Base-by-base conservation (phyloP, 2,888 invertebrate genomes). In the Crepidodera aurea region DNA sequence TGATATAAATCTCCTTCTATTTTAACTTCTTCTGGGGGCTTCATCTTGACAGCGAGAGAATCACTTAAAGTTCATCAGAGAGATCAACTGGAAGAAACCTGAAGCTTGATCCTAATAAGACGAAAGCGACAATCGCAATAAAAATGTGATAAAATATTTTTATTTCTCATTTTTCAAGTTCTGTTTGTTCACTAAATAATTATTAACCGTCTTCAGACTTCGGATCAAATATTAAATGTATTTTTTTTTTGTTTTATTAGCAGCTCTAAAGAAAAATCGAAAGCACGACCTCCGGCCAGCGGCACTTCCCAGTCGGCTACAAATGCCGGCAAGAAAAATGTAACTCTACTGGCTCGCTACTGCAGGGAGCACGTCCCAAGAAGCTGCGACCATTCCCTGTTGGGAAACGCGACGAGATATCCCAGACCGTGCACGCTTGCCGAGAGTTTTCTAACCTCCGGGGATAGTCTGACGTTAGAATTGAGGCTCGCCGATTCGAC, bases 371-470 rank as follows among this genome's bases (percentile, higher is more conserved):
- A 91, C 46, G 88, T 93, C 10, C 93, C 93, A 0, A 85, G 89
- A 67, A 92, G 90, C 39, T 94, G 94, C 76, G 94, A 94, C 77
- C 92, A 93, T 71, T 90, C 90, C 0, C 85, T 93, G 68, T 82
- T 93, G 56, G 82, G 83, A 55, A 86, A 86, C 71, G 73, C 69
- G 13, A 79, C 81, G 10, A 71, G 81, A 50, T 83, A 81, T 70
- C 87, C 89, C 15, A 85, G 93, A 61, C 93, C 93, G 0, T 94
- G 94, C 75, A 74, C 77, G 0, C 84, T 91, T 22, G 88, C 90
- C 5, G 94, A 94, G 78, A 93, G 93, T 79, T 94, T 91, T 78
- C 84, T 94, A 10, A 93, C 93, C 2, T 88, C 90, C 66, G 91
- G 90, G 60, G 92, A 90, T 79, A 90, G 90, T 53, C 84, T 93